Base-by-base conservation (phyloP, 2,113 vertebrate genomes). In the Megaleporinus macrocephalus region DNA sequence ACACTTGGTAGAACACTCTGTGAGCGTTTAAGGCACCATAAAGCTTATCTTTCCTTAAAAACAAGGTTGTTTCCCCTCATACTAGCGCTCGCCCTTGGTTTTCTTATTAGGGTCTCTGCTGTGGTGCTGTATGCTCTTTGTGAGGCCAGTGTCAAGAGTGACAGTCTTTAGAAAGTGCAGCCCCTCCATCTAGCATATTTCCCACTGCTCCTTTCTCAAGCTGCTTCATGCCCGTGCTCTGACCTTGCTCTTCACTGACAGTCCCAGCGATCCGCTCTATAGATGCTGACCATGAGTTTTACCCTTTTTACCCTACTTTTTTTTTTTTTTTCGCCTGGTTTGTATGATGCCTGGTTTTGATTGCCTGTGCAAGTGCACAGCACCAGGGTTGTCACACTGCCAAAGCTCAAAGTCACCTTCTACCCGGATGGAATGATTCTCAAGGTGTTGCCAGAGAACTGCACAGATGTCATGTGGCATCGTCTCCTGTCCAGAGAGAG, bases 341-440 rank as follows among this genome's bases (percentile, higher is more conserved):
- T 83, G 72, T 80, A 79, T 84, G 78, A 81, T 81, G 75, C 80
- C 62, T 76, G 84, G 22, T 84, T 86, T 79, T 84, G 81, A 87
- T 85, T 85, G 73, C 83, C 80, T 79, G 81, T 24, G 69, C 71
- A 82, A 65, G 22, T 74, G 85, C 78, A 80, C 76, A 76, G 72
- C 71, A 78, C 65, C 51, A 57, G 44, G 70, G 66, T 82, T 86
- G 84, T 80, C 79, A 86, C 79, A 73, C 76, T 74, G 86, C 84
- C 84, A 85, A 73, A 77, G 36, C 72, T 79, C 84, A 87, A 84
- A 84, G 84, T 85, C 78, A 87, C 86, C 86, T 81, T 87, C 65
- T 72, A 49, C 71, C 82, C 79, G 70, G 81, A 79, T 76, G 70
- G 80, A 80, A 75, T 65, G 77, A 73, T 76, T 78, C 76, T 84